Base-by-base conservation (phyloP, 2,797 vertebrate species). In the Micromesistius poutassou region DNA sequence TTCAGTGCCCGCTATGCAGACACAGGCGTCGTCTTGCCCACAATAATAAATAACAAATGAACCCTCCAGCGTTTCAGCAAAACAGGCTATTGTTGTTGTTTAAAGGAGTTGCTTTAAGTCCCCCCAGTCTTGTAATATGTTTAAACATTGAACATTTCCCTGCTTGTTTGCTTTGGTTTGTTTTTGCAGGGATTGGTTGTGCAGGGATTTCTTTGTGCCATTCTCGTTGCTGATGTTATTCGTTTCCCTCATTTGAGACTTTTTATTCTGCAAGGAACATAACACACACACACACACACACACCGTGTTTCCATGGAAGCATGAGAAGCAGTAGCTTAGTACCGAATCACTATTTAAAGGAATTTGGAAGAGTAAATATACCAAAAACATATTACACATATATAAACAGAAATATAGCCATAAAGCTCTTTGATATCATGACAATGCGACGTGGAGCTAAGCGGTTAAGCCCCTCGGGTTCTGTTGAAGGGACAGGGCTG, bases 401-500 rank as follows among this genome's bases (percentile, higher is more conserved):
- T 46, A 19, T 46, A 19, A 14, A 46, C 1, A 46, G 16, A 46
- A 14, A 46, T 16, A 46, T 16, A 46, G n/a, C n/a, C 5, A 46
- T 16, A 62, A 66, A 40, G 40, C 75, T 74, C 25, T 28, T 10
- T 70, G 25, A 28, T 30, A 70, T 22, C 46, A 28, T 70, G 5
- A 25, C 8, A 14, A 30, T 30, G 66, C 28, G 30, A 25, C 10
- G 6, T 70, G 1, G 8, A 28, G 9, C 25, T 30, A 9, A 70
- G 66, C 7, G 22, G 10, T 30, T 28, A 70, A 77, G 25, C 75
- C 76, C 35, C 70, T 25, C 76, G n/a, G 12, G 19, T 81, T 30
- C 72, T 78, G 30, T 71, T 36, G 50, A 22, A 73, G 62, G 12
- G 35, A 42, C 22, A 38, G 33, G 33, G 46, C 81, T 78, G n/a